Base-by-base conservation (phyloP, 2,113 vertebrate species). In the Phoxinus phoxinus region DNA sequence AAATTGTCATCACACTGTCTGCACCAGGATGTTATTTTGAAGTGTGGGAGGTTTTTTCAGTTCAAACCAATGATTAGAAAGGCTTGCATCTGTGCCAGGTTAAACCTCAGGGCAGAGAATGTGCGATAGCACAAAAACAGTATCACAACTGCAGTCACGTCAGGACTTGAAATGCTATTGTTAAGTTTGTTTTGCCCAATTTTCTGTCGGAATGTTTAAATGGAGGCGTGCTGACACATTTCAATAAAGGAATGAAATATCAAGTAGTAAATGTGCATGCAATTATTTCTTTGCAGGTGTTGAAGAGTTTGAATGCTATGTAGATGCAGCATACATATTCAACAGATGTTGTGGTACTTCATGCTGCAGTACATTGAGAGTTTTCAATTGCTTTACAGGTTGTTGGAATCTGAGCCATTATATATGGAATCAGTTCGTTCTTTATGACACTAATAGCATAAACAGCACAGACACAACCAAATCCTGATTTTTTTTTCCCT, bases 1-100 rank as follows among this genome's bases (percentile, higher is more conserved):
- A 94, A 94, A 93, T 93, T 93, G 93, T 92, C 91, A 90, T 89
- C 74, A 73, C 67, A 78, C 81, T 86, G 79, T 86, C 84, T 53
- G 63, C 77, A 67, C 65, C 90, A 92, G 91, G 91, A 92, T 89
- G 91, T 91, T 90, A 83, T 89, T 92, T 48, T 87, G 65, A 86
- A 88, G 89, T 61, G 25, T 85, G 84, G 81, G 71, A 83, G 76
- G 23, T 85, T 59, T 81, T 86, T 83, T 77, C 23, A 56, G 27
- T 58, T 87, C 27, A 85, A 69, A 79, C 67, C 37, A 85, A 73
- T 84, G 74, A 87, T 81, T 81, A 75, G 80, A 51, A 78, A 73
- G 53, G 35, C 82, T 71, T 77, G 72, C 86, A 77, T 86, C 61
- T 88, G 82, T 85, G 63, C 25, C 69, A 78, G 73, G 88, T 85